Evolutionary conservation across 23 tunicate genomes (phyloP), one percentile per base, ranked within the genome.

Genomic region (Clavelina lepadiformis): DNA sequence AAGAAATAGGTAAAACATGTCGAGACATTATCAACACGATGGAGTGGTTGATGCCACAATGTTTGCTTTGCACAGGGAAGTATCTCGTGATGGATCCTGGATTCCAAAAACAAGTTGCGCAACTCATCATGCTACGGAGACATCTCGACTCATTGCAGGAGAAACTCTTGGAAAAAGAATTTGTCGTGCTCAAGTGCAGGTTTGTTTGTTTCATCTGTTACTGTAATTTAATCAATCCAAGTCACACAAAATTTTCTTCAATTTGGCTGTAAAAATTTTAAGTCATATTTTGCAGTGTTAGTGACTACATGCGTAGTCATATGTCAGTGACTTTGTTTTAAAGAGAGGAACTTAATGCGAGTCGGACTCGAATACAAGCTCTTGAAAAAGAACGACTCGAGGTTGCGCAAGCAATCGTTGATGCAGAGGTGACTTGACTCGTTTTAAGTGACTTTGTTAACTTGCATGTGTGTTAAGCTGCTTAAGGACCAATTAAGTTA

Each of bases 281-380:
- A n/a, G n/a, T n/a, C n/a, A n/a, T n/a, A n/a, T n/a, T n/a, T n/a
- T n/a, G n/a, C n/a, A n/a, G n/a, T n/a, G n/a, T n/a, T n/a, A n/a
- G n/a, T n/a, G n/a, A n/a, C n/a, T n/a, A n/a, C n/a, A n/a, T n/a
- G n/a, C n/a, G n/a, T n/a, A n/a, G n/a, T n/a, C n/a, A n/a, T n/a
- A n/a, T n/a, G n/a, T n/a, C 23, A n/a, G 20, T 53, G 5, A 53
- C 5, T 53, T 53, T 53, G 20, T 45, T 29, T 28, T 50, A 28
- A 68, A 86, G 95, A 46, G 95, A 86, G 49, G 83, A 86, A 51
- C 55, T 86, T 26, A 28, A 57, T 21, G 95, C 95, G 7, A 71
- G 79, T 51, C 56, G 85, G 2, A 78, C 79, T 0, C 72, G 80
- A 28, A 47, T 72, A 22, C 44, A 64, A 24, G 95, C 95, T 3